A percentile compares a stretch with the other conserved stretches of the same genome.
Evolutionary conservation across 1,140 invertebrate genomes (phyloP).

Genomic region (Phenacoccus solenopsis): DNA sequence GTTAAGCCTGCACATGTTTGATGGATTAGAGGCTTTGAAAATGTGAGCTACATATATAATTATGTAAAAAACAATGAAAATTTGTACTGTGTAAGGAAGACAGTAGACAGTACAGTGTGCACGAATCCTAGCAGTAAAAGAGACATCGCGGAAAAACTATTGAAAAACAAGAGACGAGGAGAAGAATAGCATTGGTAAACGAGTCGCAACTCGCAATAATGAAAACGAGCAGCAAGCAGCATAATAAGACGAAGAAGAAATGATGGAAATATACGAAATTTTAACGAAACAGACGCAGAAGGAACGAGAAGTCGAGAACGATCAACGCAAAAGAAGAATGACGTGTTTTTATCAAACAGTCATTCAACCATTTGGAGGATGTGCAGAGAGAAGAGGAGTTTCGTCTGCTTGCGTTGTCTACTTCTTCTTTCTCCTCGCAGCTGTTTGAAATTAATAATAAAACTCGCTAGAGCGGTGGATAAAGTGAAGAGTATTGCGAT

Average conservation of each 20-base stretch:
- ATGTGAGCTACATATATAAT: too few species aligned
- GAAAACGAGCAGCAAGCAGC: too few species aligned
- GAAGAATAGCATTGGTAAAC: too few species aligned
- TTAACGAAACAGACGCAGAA: not conserved
- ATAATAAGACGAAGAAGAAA: not conserved
- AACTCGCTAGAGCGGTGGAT: not conserved
- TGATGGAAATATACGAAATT: not conserved
- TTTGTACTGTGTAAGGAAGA: too few species aligned
- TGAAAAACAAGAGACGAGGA: too few species aligned
- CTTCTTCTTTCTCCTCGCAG: not conserved
- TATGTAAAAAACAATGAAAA: too few species aligned
- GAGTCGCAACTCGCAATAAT: too few species aligned
- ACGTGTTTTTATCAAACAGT: conserved; percentile 18
- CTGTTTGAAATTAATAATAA: not conserved
- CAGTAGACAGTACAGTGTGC: too few species aligned
- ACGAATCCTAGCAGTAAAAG: too few species aligned
- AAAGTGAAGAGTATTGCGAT: not conserved
- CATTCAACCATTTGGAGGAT: conserved; percentile 7
- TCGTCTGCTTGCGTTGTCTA: conserved; percentile 14
- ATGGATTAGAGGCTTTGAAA: too few species aligned
- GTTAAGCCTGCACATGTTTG: too few species aligned
- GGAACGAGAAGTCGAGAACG: not conserved
- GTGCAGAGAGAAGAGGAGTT: conserved; percentile 8
- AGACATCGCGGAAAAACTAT: too few species aligned
- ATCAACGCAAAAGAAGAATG: conserved; percentile 10